Base-by-base conservation (phyloP, 2,888 invertebrate species). In the Diaperis boleti region DNA sequence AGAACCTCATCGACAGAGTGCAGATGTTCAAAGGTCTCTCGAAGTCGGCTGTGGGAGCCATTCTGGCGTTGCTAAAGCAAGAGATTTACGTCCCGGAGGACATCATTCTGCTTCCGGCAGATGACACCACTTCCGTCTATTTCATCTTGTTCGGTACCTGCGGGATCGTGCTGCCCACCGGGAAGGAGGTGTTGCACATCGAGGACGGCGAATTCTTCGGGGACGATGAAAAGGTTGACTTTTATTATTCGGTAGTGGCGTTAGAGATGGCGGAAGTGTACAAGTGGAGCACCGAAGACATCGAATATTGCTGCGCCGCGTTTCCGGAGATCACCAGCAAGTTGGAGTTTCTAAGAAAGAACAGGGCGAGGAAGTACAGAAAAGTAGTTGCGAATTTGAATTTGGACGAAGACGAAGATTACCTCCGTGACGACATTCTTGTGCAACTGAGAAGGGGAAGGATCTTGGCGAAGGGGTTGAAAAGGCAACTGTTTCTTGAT, bases 11-110 rank as follows among this genome's bases (percentile, higher is more conserved):
- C 22, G 20, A 18, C 10, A 1, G 20, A 6, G 35, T 56, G 14
- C 56, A 56, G 13, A 20, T 45, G 6, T 56, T 56, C 26, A 56
- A 44, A 11, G 56, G 56, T 3, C 20, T 45, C 6, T 56, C 56
- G 0, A 31, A 20, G 1, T 3, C 45, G 0, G 45, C 44, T 1
- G 35, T 45, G 5, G 56, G 56, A 1, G 5, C 44, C n/a, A 33
- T 56, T 33, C 10, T 56, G 15, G 56, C 56, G 6, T 14, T 56
- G 26, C 13, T 56, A 7, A 31, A 56, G 11, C 56, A 17, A 3
- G 56, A 44, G n/a, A 45, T 33, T 45, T 56, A 33, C 22, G 8
- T 56, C 2, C 33, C 56, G 7, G 11, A 13, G 10, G 56, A 56
- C 6, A 13, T 3, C 1, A 31, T 56, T 5, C 42, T 44, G 33